phyloP scores from a whole-genome alignment of 1,140 invertebrate species.

The Scaptomyza montana region DNA sequence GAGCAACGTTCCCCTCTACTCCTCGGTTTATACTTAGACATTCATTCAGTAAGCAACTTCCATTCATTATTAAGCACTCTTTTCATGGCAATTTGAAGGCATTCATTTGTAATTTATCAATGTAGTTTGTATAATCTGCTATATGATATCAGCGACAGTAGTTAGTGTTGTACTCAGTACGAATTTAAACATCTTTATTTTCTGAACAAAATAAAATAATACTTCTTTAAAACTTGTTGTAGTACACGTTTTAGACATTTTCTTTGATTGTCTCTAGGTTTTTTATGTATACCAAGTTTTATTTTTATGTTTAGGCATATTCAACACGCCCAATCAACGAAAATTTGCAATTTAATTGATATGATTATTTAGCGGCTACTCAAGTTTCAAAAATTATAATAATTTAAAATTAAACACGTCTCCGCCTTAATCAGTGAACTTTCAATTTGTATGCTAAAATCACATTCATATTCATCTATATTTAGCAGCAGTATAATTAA shows the following conservation, averaged over 20 bases:
- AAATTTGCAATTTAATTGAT: constrained; percentile 8
- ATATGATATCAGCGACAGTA: constrained; percentile 27
- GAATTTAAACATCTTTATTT: constrained; percentile 14
- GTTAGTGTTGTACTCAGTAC: background rate
- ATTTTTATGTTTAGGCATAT: background rate
- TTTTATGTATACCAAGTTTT: too few relatives aligned
- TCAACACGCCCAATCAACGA: background rate
- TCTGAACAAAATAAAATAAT: background rate
- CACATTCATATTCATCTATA: constrained; percentile 32
- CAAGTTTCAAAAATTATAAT: constrained; percentile 48
- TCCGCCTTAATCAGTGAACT: constrained; percentile 30
- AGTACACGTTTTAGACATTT: background rate
- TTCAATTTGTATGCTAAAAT: constrained; percentile 37
- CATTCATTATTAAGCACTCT: constrained; percentile 45
- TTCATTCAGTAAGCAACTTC: constrained; percentile 27
- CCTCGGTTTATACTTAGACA: constrained; percentile 2
- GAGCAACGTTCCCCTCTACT: background rate
- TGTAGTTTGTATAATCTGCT: constrained; percentile 33
- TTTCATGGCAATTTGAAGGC: constrained; percentile 42
- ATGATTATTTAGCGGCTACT: constrained; percentile 36
- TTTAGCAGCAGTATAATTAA: background rate
- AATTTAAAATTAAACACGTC: constrained; percentile 39
- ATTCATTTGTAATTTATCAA: constrained; percentile 47
- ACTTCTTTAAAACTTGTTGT: too few relatives aligned
- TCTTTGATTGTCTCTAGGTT: background rate